Evolutionary conservation across 1,140 invertebrate genomes (phyloP), one percentile per base, ranked within the genome.

Genomic region (Euura lappo): DNA sequence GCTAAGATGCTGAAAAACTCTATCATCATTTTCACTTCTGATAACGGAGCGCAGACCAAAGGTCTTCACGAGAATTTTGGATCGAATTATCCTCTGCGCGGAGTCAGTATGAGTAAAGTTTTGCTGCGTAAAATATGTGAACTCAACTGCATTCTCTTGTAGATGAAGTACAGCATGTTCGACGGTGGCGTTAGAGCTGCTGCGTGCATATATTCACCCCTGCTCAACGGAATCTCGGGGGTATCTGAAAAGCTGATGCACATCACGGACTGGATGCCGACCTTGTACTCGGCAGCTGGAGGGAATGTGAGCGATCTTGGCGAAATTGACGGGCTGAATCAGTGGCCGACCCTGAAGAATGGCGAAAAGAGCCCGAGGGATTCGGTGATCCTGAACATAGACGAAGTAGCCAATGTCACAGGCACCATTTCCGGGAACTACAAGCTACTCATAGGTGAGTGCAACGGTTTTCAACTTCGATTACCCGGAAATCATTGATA

Each of bases 241-340:
- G 87, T 93, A 2, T 89, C 89, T 2, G 85, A 88, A 68, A 84
- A 93, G 47, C 80, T 94, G 67, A 89, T 94, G 73, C 93, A 94
- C 77, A 89, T 95, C 10, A 89, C 89, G 70, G 94, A 95, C 84
- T 95, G 94, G 93, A 79, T 95, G 46, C 94, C 94, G 0, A 93
- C 93, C 0, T 75, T 94, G 0, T 90, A 87, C 65, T 72, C 83
- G 13, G 89, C 89, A 4, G 90, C 89, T 13, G 90, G 90, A 71
- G 89, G 89, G 44, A 83, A 89, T 75, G 65, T 83, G 1, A 74
- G 79, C 1, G 78, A 83, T 73, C 69, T 87, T 0, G 46, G 71
- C 2, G 11, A 78, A 60, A 76, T 87, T 0, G 90, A 90, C 71
- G 90, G 90, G 3, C 71, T 87, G 3, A 85, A 90, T 83, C 86